Evolutionary conservation across 2,797 vertebrate species (phyloP).

Genomic region (Gymnodraco acuticeps): DNA sequence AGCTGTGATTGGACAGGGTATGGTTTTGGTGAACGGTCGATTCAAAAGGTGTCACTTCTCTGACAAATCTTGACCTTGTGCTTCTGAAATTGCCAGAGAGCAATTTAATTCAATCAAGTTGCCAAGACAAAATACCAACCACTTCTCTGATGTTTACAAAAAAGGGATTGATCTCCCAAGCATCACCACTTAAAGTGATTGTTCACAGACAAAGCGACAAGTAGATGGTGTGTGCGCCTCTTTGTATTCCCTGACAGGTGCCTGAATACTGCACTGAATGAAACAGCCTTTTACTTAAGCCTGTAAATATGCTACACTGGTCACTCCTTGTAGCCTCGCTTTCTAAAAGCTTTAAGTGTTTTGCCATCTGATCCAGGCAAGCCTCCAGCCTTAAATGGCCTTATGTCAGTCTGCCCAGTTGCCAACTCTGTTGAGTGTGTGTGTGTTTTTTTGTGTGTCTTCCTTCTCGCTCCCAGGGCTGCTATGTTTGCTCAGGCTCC

Average conservation of each 20-base stretch:
- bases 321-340: conserved; percentile 40
- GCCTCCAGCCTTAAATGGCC: conserved; percentile 47
- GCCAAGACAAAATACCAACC: neutral
- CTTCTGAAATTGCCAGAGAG: conserved; percentile 31
- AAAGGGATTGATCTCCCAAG: conserved; percentile 46
- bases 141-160: conserved; percentile 23
- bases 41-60: conserved; percentile 25
- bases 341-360: conserved; percentile 57
- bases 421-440: conserved; percentile 23
- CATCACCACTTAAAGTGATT: conserved; percentile 28
- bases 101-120: conserved; percentile 26
- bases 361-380: conserved; percentile 59
- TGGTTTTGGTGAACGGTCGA: conserved; percentile 14
- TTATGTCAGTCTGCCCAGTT: conserved; percentile 24
- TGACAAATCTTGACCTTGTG: conserved; percentile 19
- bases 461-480: conserved; percentile 6
- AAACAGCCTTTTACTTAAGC: conserved; percentile 45
- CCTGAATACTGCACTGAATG: conserved; percentile 22
- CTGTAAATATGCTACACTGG: conserved; percentile 52
- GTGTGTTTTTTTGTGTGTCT: conserved; percentile 20
- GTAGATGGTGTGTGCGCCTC: conserved; percentile 20
- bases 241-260: conserved; percentile 29
- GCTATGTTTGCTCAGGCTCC: conserved; percentile 43
- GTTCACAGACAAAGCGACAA: conserved; percentile 41
- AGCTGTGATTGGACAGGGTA: conserved; percentile 15